A percentile compares a stretch with the other conserved stretches of the same genome.
These are phyloP conservation scores for Holothuria leucospilota DNA, from an alignment of 53 echinoderm and acorn worm genomes.

Conservation along the genomic window DNA sequence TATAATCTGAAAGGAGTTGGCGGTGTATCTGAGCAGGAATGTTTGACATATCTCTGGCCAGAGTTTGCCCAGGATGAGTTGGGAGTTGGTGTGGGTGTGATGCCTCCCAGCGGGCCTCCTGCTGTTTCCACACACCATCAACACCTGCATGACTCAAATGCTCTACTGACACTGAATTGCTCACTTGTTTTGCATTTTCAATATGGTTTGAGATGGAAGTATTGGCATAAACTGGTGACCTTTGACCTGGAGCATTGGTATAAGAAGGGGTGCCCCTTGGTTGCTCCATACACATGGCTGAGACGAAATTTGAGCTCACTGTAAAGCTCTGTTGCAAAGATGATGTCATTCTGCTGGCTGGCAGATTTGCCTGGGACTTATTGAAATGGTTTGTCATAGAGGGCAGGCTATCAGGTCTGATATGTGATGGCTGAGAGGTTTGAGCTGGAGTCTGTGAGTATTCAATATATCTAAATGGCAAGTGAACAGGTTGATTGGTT, in stretches of 20 bases:
- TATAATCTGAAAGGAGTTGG: constrained; percentile 12
- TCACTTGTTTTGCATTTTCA: constrained; percentile 16
- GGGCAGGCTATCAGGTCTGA: constrained; percentile 13
- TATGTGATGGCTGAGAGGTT: constrained; percentile 15
- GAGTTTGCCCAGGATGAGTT: neutral
- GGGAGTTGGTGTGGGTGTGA: constrained; percentile 23
- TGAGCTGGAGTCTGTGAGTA: constrained; percentile 35
- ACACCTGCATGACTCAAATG: neutral
- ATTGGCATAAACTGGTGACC: constrained; percentile 42
- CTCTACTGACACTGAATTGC: neutral
- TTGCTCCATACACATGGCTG: constrained; percentile 1
- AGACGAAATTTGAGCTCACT: constrained; percentile 15
- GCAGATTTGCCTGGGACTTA: constrained; percentile 19
- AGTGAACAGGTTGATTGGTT: constrained; percentile 33
- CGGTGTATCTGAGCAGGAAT: constrained; percentile 31
- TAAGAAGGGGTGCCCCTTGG: neutral
- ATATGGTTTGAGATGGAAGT: constrained; percentile 4
- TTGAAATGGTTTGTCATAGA: neutral
- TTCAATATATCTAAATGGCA: constrained; percentile 33
- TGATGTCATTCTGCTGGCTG: constrained; percentile 33
- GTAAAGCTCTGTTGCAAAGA: constrained; percentile 30
- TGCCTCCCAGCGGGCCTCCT: constrained; percentile 19
- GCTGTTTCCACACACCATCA: constrained; percentile 22
- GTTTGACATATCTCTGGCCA: constrained; percentile 2
- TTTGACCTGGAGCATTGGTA: constrained; percentile 31